Conservation (phyloP, 2,797 vertebrate genomes). For the Tympanoctomys barrerae region DNA sequence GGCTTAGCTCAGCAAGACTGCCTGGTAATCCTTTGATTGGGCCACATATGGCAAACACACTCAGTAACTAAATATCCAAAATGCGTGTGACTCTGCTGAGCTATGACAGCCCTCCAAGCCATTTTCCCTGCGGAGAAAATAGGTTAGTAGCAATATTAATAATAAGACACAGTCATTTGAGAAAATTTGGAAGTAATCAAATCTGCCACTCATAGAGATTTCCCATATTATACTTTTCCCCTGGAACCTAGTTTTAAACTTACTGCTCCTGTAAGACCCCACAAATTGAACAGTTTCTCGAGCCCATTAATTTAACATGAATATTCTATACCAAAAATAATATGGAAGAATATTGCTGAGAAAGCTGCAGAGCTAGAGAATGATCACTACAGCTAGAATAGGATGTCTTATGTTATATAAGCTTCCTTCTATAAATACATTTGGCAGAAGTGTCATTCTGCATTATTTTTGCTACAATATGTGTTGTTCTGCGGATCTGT, state of each 20-base stretch:
- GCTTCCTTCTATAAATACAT: slow-evolving; percentile 66
- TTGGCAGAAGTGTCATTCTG: slow-evolving; percentile 68
- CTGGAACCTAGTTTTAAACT: slow-evolving; percentile 36
- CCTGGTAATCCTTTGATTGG: not conserved
- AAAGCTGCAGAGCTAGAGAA: slow-evolving; percentile 54
- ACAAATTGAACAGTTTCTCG: slow-evolving; percentile 40
- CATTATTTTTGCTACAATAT: slow-evolving; percentile 73
- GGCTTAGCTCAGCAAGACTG: not conserved
- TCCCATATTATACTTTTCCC: not conserved
- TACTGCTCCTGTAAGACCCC: not conserved
- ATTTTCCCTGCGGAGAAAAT: not conserved
- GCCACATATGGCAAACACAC: not conserved
- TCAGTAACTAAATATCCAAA: not conserved
- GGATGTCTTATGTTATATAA: slow-evolving; percentile 64
- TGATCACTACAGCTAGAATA: slow-evolving; percentile 40
- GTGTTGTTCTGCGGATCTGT: slow-evolving; percentile 72
- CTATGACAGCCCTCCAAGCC: not conserved
- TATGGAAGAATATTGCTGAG: slow-evolving; percentile 48
- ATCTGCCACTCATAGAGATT: not conserved
- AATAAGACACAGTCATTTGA: slow-evolving; percentile 25
- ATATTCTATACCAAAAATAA: slow-evolving; percentile 60
- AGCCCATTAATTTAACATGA: slow-evolving; percentile 61
- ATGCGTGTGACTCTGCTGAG: not conserved
- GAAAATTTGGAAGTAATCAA: not conserved
- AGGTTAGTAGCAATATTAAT: slow-evolving; percentile 28